These are phyloP conservation scores for Iselma pallidipennis DNA, from an alignment of 2,888 invertebrate genomes.

Conservation along the genomic window DNA sequence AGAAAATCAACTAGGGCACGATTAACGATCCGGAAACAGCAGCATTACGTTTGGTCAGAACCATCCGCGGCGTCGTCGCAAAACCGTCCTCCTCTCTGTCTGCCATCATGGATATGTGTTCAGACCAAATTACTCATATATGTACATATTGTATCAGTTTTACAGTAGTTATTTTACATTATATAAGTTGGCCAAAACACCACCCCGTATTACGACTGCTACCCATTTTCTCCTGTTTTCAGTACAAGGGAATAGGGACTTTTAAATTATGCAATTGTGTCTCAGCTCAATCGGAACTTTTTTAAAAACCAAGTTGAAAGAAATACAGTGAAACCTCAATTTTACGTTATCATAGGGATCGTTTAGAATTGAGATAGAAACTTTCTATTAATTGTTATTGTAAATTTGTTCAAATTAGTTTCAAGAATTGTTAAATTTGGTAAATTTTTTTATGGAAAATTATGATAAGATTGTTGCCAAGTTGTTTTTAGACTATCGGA, in stretches of 20 bases:
- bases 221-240: too few species aligned
- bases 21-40: constrained; percentile 61
- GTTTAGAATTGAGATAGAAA: too few species aligned
- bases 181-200: too few species aligned
- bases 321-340: too few species aligned
- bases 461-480: neutral
- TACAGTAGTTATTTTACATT: too few species aligned
- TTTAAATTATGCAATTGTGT: constrained; percentile 10
- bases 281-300: neutral
- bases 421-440: too few species aligned
- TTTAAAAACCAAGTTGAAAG: too few species aligned
- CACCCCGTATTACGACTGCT: too few species aligned
- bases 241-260: too few species aligned
- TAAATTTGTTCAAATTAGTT: neutral
- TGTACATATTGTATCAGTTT: constrained; percentile 20
- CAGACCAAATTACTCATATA: constrained; percentile 27
- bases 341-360: too few species aligned
- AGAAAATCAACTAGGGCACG: constrained; percentile 60
- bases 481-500: constrained; percentile 4
- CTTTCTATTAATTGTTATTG: neutral
- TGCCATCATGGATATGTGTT: constrained; percentile 34
- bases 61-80: constrained; percentile 41
- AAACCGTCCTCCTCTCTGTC: constrained; percentile 32
- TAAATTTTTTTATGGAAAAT: neutral
- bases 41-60: constrained; percentile 49